Evolutionary conservation across 2,113 vertebrate species (phyloP), one percentile per base, ranked within the genome.

Genomic region (Casuarius casuarius): DNA sequence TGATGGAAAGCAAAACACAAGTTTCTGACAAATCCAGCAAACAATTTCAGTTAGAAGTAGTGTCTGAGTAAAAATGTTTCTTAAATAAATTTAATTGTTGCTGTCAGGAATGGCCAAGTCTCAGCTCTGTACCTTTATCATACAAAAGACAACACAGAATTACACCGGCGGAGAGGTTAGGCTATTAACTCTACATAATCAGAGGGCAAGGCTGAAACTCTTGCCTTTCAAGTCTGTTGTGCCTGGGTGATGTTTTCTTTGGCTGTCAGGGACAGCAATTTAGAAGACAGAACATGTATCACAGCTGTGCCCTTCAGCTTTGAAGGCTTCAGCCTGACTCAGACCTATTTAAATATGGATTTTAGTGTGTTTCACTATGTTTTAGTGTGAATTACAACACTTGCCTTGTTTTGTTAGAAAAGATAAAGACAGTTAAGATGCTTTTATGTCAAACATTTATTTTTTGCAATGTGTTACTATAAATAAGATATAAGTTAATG

Each of bases 131-230:
- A 22, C 8, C 5, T 70, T 68, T 73, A 17, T 33, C 4, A 25
- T 33, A 21, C 10, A 83, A 72, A 87, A 49, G 23, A 19, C 11
- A n/a, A 40, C 18, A 83, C 1, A 52, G 58, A 78, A 83, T 46
- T 12, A 66, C 14, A 78, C 9, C 44, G 44, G 13, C 42, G 15
- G 23, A 15, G 18, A 70, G 73, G 44, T 54, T 78, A 59, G 29
- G 20, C 20, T n/a, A 3, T 5, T 44, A 2, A 73, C 17, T 19
- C 20, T 61, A 20, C 21, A 54, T 0, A 14, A 8, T 42, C 14
- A 72, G 46, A 51, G 29, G 19, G 42, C 40, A 65, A 83, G 56
- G 46, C 25, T 54, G 44, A 58, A 67, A 13, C 7, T 26, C 9
- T 25, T 61, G 31, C 8, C 16, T 85, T 48, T 63, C 6, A 5